Evolutionary conservation across 2,888 invertebrate species (phyloP).

Genomic region (Tanypteryx hageni): DNA sequence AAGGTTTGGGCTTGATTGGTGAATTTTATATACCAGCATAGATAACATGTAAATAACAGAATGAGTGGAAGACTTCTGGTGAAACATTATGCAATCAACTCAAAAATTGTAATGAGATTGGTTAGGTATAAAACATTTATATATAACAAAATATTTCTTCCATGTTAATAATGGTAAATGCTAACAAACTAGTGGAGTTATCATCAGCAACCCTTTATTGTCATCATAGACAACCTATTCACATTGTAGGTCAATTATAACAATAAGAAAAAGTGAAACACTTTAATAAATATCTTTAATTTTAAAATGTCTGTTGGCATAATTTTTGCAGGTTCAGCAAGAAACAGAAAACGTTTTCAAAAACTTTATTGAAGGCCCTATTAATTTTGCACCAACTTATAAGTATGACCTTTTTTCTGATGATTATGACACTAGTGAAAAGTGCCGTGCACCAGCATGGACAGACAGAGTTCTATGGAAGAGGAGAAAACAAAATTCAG

Average conservation of each 20-base stretch:
- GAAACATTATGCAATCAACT: too few relatives aligned
- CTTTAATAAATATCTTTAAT: not conserved
- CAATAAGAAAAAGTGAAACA: not conserved
- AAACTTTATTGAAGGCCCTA: constrained; percentile 94
- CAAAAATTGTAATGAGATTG: too few relatives aligned
- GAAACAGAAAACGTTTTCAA: constrained; percentile 90
- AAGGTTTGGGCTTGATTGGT: too few relatives aligned
- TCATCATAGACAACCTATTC: not conserved
- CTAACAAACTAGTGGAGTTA: too few relatives aligned
- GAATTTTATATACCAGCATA: too few relatives aligned
- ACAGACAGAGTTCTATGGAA: constrained; percentile 98
- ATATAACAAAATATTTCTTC: too few relatives aligned
- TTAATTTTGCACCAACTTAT: constrained; percentile 96
- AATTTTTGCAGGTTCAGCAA: constrained; percentile 81
- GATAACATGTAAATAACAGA: too few relatives aligned
- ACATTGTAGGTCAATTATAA: not conserved
- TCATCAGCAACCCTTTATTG: not conserved
- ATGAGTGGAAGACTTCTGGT: too few relatives aligned
- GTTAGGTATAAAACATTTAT: too few relatives aligned
- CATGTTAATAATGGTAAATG: too few relatives aligned
- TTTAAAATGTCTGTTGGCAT: not conserved
- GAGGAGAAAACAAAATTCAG: constrained; percentile 84
- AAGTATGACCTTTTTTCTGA: constrained; percentile 99
- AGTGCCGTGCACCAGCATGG: constrained; percentile 98
- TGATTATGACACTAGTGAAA: constrained; percentile 99